These are phyloP conservation scores for Propithecus deckenii DNA, from an alignment of 2,797 vertebrate species.

Conservation along the genomic window DNA sequence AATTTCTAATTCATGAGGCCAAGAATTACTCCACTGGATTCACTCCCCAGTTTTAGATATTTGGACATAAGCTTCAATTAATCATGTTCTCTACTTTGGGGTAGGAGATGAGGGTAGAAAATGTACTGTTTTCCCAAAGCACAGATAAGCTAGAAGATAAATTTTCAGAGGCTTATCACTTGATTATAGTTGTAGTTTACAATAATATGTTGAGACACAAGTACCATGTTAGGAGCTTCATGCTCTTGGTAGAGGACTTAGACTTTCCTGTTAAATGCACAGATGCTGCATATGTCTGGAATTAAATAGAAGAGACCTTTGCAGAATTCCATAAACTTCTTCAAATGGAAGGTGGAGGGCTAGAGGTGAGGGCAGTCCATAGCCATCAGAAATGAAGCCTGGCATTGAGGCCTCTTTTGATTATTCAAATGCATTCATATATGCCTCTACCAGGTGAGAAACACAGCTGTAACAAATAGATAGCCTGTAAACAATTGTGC, in stretches of 20 bases:
- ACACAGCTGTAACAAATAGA: background rate
- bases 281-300: background rate
- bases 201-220: conserved; percentile 5
- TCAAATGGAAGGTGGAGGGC: background rate
- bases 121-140: background rate
- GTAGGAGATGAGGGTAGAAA: background rate
- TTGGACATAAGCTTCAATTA: background rate
- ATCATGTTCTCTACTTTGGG: background rate
- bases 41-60: background rate
- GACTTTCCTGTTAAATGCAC: background rate
- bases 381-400: background rate
- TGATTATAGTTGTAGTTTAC: conserved; percentile 2
- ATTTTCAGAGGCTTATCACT: conserved; percentile 12
- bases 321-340: background rate
- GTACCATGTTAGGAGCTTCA: background rate
- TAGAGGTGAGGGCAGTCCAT: background rate
- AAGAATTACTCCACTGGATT: background rate
- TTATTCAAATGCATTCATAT: background rate
- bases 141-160: conserved; percentile 26
- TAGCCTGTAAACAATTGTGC: background rate
- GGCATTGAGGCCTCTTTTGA: background rate
- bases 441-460: background rate
- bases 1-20: background rate
- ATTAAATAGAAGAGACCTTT: background rate
- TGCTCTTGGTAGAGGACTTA: background rate